phyloP scores from a whole-genome alignment of 2,113 vertebrate species.

The Calidris pygmaea region DNA sequence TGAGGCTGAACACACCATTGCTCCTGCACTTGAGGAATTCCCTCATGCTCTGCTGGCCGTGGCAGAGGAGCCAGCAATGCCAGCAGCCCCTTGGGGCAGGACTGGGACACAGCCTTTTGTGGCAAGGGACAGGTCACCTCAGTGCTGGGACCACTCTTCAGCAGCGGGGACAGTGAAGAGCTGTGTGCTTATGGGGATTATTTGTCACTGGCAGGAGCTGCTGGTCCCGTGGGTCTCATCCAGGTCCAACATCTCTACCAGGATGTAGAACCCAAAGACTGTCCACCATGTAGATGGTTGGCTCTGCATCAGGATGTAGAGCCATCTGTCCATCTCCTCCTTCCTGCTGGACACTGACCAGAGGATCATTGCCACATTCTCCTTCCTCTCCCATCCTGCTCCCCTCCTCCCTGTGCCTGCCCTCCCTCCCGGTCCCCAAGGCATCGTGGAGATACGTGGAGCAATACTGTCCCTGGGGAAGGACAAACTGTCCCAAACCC shows the following conservation, averaged over 20 bases:
- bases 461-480: background rate
- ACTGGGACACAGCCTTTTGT: background rate
- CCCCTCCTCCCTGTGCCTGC: fast-evolving
- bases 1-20: background rate
- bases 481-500: background rate
- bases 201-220: background rate
- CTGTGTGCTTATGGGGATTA: background rate
- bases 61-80: background rate
- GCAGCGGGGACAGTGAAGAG: fast-evolving
- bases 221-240: background rate
- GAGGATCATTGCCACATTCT: background rate
- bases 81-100: background rate
- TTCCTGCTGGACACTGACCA: background rate
- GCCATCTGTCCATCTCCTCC: background rate
- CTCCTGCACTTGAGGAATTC: background rate
- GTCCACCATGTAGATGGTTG: background rate
- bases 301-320: background rate
- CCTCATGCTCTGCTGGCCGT: background rate
- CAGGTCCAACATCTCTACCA: background rate
- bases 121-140: background rate
- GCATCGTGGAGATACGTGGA: fast-evolving
- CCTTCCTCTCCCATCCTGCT: background rate
- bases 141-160: background rate
- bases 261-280: background rate
- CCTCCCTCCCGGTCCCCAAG: background rate